A percentile compares a stretch with the other conserved stretches of the same genome.
Evolutionary conservation across 2,113 vertebrate species (phyloP).

Genomic region (Syrrhaptes paradoxus): DNA sequence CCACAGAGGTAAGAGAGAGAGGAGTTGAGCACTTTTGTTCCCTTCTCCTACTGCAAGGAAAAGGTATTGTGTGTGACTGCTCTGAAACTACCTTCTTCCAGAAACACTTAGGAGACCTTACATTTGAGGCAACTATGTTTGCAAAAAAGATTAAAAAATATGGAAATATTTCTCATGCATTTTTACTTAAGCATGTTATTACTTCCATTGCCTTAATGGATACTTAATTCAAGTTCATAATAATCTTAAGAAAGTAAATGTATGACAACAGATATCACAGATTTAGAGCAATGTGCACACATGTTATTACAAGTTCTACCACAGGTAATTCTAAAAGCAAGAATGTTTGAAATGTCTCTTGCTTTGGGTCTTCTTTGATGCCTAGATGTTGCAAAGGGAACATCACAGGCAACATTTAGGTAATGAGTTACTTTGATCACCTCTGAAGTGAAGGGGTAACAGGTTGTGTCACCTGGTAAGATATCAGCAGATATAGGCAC

Average conservation of each 20-base stretch:
- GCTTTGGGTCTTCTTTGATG: neutral
- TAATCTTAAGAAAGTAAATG: neutral
- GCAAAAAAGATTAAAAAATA: neutral
- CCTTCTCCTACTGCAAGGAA: neutral
- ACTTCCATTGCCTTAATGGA: neutral
- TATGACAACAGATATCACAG: neutral
- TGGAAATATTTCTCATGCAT: rapidly evolving
- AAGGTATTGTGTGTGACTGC: rapidly evolving
- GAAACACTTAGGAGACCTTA: neutral
- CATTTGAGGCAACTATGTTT: neutral
- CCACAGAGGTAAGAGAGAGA: neutral
- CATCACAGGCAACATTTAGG: neutral
- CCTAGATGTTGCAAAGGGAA: neutral
- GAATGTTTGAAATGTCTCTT: neutral
- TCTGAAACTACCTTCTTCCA: neutral
- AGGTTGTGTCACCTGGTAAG: neutral
- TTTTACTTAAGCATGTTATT: neutral
- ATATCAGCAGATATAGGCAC: neutral
- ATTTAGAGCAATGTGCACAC: neutral
- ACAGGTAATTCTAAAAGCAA: neutral
- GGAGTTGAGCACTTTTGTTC: neutral
- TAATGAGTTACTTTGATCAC: neutral
- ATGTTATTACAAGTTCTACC: neutral
- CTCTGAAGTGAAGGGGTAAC: neutral
- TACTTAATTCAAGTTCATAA: neutral